Conservation (phyloP, 2,888 invertebrate genomes). For the Fragum whitleyi region DNA sequence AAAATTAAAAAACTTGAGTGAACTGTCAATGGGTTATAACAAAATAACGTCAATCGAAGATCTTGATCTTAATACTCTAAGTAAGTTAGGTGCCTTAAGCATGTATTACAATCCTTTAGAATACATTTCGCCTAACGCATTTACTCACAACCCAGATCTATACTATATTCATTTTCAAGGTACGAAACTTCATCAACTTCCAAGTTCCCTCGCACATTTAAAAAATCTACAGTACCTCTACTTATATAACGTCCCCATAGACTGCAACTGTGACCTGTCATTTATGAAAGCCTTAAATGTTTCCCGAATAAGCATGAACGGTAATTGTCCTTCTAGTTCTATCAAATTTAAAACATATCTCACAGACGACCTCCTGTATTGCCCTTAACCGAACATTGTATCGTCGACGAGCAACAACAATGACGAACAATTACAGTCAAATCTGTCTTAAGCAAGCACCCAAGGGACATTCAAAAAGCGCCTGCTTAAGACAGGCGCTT, state of each 20-base stretch:
- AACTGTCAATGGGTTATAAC: neutral
- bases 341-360: neutral
- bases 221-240: neutral
- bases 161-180: neutral
- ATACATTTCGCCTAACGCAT: neutral
- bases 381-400: neutral
- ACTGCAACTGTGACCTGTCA: neutral
- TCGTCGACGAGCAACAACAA: too few species aligned
- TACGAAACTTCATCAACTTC: neutral
- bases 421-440: too few species aligned
- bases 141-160: neutral
- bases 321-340: neutral
- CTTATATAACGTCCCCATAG: neutral
- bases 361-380: neutral
- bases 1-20: neutral
- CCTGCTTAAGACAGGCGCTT: too few species aligned
- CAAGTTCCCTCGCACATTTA: neutral
- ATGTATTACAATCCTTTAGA: neutral
- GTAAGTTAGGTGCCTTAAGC: neutral
- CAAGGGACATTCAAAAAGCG: too few species aligned
- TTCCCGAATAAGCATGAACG: neutral
- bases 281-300: neutral
- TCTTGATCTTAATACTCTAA: neutral
- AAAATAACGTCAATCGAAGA: neutral
- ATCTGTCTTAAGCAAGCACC: too few species aligned